Evolutionary conservation across 2,797 vertebrate species (phyloP), one percentile per base, ranked within the genome.

Genomic region (Gymnothorax javanicus): DNA sequence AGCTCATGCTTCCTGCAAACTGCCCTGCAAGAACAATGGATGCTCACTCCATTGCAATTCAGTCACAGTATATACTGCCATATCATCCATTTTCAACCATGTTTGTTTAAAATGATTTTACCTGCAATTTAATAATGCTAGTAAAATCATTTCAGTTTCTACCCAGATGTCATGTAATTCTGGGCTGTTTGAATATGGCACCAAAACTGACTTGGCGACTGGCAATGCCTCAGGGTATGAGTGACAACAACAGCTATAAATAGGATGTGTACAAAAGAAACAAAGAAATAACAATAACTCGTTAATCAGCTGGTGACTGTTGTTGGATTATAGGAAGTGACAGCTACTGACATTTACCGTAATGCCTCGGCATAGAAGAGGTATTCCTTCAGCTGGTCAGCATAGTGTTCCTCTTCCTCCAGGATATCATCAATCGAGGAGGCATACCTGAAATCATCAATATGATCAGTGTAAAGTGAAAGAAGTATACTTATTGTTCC

Each of bases 1-100:
- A 99, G 96, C 93, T 99, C 98, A 1, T 99, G 98, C 90, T 99
- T 99, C 91, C 97, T 96, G 94, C 98, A 99, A 90, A 99, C 98
- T 0, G 97, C 95, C 94, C 98, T 99, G 93, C 83, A 90, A 92
- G 89, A 12, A 87, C n/a, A 92, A 15, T 62, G 57, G 11, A 54
- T 27, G 13, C 71, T 59, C 4, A 6, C n/a, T 60, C 54, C 0
- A 5, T 4, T 12, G 43, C 33, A 9, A 9, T 1, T 13, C 20
- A 13, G 27, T 43, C 71, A 33, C 71, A 0, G 33, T 43, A 50
- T 33, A 43, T 27, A 75, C 43, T 43, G 4, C 15, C 11, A 43
- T 11, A 23, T 8, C 67, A 27, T 8, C 9, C 8, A 8, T 23
- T 69, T 69, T 23, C 27, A 50, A 75, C 71, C 71, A 75, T 3